Base-by-base conservation (phyloP, 2,888 invertebrate genomes). In the Gymnosoma rotundatum region DNA sequence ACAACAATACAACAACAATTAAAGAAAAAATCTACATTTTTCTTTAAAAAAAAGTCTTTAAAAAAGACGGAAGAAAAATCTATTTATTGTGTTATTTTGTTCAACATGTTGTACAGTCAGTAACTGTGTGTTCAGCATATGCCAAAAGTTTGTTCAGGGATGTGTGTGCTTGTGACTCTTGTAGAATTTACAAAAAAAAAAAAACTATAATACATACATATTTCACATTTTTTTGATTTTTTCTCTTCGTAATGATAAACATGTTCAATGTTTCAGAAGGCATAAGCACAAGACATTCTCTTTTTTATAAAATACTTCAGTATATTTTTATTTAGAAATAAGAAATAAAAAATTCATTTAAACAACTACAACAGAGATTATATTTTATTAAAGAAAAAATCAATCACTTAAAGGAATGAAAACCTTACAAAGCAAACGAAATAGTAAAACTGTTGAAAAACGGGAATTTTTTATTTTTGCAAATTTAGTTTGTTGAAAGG, bases 201-300 rank as follows among this genome's bases (percentile, higher is more conserved):
- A 63, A 66, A 67, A 58, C 9, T 60, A 36, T n/a, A n/a, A n/a
- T n/a, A n/a, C 48, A 32, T 64, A 12, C 36, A 32, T 48, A 42
- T 54, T 67, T 36, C 7, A 18, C 20, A 18, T 69, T 12, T 48
- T 54, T 60, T 45, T n/a, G n/a, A 45, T 8, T 61, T 32, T 61
- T 25, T 25, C 25, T 25, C 4, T 25, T 25, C 4, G 25, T 60
- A 74, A 74, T 74, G 80, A 69, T 75, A 69, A 80, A 60, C 74
- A 64, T 75, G 74, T 42, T 79, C 66, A 79, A 63, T 78, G 70
- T 73, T 79, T 73, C 21, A 60, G 61, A 73, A 67, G 73, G 52
- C 73, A 78, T 61, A 50, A 67, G 69, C 63, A 69, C 74, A 69
- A 69, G 69, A 48, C 69, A 75, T 75, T 73, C 64, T 72, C 72